A percentile compares a stretch with the other conserved stretches of the same genome.
phyloP scores from a whole-genome alignment of 2,113 vertebrate genomes.

The Rana temporaria region DNA sequence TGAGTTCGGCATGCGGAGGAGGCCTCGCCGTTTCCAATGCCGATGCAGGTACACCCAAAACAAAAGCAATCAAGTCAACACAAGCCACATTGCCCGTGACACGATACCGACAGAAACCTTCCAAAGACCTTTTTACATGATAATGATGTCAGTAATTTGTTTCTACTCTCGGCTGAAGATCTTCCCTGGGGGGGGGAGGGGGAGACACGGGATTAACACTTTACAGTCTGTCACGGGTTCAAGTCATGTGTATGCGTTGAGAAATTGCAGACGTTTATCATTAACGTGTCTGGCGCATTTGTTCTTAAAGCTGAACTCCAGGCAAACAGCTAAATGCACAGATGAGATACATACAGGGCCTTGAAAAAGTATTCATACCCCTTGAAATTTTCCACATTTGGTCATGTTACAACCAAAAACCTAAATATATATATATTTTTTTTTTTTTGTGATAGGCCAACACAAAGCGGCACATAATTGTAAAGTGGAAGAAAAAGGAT shows the following conservation, averaged over 20 bases:
- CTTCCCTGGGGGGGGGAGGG: neutral
- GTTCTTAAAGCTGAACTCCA: too few species aligned
- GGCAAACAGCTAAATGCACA: too few species aligned
- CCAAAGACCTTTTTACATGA: constrained; percentile 5
- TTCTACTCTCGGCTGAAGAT: neutral
- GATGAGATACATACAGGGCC: too few species aligned
- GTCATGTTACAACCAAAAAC: too few species aligned
- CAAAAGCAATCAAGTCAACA: constrained; percentile 18
- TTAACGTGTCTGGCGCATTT: too few species aligned
- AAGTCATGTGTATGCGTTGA: neutral
- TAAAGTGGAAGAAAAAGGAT: too few species aligned
- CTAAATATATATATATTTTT: too few species aligned
- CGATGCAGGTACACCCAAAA: constrained; percentile 15
- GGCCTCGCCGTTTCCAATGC: neutral
- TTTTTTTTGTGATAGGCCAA: too few species aligned
- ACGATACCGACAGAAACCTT: constrained; percentile 11
- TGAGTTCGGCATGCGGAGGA: neutral
- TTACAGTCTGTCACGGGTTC: neutral
- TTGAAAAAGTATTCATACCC: too few species aligned
- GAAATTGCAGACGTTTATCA: too few species aligned
- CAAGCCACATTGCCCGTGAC: constrained; percentile 2
- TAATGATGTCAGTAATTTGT: constrained; percentile 44
- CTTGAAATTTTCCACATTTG: too few species aligned
- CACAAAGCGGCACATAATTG: too few species aligned
- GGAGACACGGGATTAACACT: neutral